Percentiles rank a stretch among this genome's conserved stretches.
Conservation (phyloP, 2,888 invertebrate species). For the Netelia fuscicornis region DNA sequence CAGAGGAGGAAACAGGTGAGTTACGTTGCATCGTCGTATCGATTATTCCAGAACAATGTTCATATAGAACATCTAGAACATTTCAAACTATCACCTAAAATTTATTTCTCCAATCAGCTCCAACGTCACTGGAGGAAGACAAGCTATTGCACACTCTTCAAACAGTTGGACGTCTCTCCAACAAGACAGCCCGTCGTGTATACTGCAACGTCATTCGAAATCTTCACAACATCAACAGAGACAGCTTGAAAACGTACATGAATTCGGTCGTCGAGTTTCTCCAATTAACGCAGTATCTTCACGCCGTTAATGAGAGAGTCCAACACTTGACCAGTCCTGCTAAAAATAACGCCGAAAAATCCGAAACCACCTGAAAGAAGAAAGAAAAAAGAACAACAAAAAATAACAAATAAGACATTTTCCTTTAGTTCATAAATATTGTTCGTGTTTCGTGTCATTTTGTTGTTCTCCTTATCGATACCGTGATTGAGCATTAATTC, state of each 20-base stretch:
- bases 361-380: conserved; percentile 10
- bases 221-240: conserved; percentile 84
- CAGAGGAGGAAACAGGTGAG: conserved; percentile 85
- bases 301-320: conserved; percentile 72
- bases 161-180: conserved; percentile 90
- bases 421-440: background rate
- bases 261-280: conserved; percentile 79
- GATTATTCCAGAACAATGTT: too few species aligned
- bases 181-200: conserved; percentile 90
- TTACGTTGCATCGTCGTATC: too few species aligned
- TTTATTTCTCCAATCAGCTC: conserved; percentile 83
- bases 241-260: conserved; percentile 78
- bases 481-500: background rate
- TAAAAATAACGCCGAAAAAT: conserved; percentile 39
- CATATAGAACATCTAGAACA: background rate
- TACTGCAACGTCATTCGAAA: conserved; percentile 89
- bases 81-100: background rate
- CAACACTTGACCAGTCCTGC: conserved; percentile 64
- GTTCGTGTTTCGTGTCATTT: background rate
- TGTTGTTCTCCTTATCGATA: background rate
- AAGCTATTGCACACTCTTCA: conserved; percentile 90
- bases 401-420: background rate
- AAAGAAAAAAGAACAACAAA: background rate
- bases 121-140: conserved; percentile 87
- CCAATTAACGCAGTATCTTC: conserved; percentile 77